Base-by-base conservation (phyloP, 2,113 vertebrate species). In the Tenrec ecaudatus region DNA sequence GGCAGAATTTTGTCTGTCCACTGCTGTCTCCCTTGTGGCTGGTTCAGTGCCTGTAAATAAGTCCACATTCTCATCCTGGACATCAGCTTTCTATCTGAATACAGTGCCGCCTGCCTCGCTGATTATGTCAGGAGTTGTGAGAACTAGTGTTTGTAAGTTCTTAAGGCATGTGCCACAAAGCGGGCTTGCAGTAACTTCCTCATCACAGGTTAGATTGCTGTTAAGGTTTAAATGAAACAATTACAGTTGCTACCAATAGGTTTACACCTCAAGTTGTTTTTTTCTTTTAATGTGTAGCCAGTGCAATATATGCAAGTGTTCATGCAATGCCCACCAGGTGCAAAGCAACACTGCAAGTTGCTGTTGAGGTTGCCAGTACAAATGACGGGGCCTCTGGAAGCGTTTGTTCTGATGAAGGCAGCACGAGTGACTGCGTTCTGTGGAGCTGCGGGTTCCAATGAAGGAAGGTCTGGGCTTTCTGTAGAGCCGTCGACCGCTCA, bases 51-150 rank as follows among this genome's bases (percentile, higher is more conserved):
- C 60, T 3, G 10, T 69, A 78, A 38, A 31, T 83, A 82, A 76
- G 36, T 29, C 16, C 20, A 6, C 23, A 66, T 69, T 12, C 33
- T 69, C 79, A 75, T 71, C 23, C 12, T 33, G 33, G n/a, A 68
- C 31, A 22, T 76, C 83, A 10, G 6, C 77, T 66, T 69, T 73
- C 69, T 75, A 5, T 36, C 40, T 53, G 0, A 89, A 29, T 80
- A 31, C 29, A 47, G n/a, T 47, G 43, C 38, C 47, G 29, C 19
- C 31, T 68, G 66, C 90, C 68, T 93, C 88, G n/a, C 6, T 83
- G 69, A 83, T 76, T 81, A 19, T 60, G 86, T 57, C 91, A 22
- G 82, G 68, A 85, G 68, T 76, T 88, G 71, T 85, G 68, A 87
- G 66, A 94, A 68, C 29, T 33, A 75, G 16, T 80, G 8, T 81